Evolutionary conservation across 2,113 vertebrate species (phyloP).

Genomic region (Sterrhoptilus dennistouni): DNA sequence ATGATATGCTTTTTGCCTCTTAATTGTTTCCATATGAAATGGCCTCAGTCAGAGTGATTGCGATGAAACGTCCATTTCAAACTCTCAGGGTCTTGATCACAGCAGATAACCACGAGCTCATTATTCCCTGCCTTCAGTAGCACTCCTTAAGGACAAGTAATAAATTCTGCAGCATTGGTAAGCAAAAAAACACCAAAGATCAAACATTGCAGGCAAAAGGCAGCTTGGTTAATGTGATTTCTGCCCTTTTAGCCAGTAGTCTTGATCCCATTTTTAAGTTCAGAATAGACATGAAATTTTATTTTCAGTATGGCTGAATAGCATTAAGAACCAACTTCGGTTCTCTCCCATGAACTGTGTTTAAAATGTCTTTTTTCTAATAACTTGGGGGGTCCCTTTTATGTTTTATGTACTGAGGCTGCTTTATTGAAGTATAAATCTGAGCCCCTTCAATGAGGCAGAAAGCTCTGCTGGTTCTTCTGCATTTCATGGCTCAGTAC

Average conservation of each 20-base stretch:
- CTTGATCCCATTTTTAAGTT: neutral
- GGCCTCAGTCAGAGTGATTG: neutral
- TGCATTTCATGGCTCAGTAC: neutral
- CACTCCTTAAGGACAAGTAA: neutral
- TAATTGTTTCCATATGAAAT: constrained; percentile 51
- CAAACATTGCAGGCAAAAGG: neutral
- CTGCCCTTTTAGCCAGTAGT: neutral
- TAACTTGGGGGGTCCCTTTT: neutral
- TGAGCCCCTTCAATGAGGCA: neutral
- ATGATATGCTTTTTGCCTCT: constrained; percentile 52
- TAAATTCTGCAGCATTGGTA: neutral
- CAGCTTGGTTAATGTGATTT: neutral
- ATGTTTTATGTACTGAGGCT: neutral
- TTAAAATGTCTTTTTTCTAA: neutral
- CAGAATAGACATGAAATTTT: neutral
- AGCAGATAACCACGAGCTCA: neutral
- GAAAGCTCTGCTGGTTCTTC: constrained; percentile 5
- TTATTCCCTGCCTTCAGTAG: neutral
- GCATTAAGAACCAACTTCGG: neutral
- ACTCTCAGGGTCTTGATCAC: constrained; percentile 15
- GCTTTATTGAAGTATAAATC: neutral
- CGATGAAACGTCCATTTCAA: neutral
- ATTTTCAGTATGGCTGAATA: neutral
- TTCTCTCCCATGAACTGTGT: neutral
- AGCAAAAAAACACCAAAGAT: neutral